Conservation (phyloP, 2,113 vertebrate species). For the Xiphophorus maculatus region DNA sequence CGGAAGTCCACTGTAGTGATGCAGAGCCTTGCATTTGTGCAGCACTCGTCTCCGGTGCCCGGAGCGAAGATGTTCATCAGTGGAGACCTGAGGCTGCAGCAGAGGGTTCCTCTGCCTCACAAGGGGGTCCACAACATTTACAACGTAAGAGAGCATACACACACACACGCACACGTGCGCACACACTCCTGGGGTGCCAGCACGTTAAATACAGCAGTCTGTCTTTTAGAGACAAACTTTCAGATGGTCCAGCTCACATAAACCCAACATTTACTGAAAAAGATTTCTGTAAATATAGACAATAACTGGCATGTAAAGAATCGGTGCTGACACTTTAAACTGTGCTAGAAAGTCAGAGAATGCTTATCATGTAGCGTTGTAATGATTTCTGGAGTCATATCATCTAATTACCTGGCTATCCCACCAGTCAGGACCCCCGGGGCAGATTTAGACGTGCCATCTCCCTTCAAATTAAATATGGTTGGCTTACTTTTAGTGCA, state of each 20-base stretch:
- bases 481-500: background rate
- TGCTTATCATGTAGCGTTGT: no score
- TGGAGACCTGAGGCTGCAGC: constrained; percentile 89
- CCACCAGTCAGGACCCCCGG: no score
- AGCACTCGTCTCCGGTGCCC: constrained; percentile 86
- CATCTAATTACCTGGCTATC: no score
- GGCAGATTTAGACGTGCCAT: no score
- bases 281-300: background rate
- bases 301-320: background rate
- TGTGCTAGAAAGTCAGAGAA: background rate
- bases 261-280: background rate
- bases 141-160: constrained; percentile 81
- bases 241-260: background rate
- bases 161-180: background rate
- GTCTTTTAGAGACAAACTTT: background rate
- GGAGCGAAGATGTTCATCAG: constrained; percentile 86
- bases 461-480: background rate
- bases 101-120: constrained; percentile 85
- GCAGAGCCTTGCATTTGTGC: constrained; percentile 92
- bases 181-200: background rate
- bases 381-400: background rate
- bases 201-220: background rate
- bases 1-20: constrained; percentile 92
- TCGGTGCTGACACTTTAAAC: background rate
- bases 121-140: constrained; percentile 86